Percentiles rank a stretch among this genome's conserved stretches.
These are phyloP conservation scores for Prolemur simus DNA, from an alignment of 2,113 vertebrate species.

Conservation along the genomic window DNA sequence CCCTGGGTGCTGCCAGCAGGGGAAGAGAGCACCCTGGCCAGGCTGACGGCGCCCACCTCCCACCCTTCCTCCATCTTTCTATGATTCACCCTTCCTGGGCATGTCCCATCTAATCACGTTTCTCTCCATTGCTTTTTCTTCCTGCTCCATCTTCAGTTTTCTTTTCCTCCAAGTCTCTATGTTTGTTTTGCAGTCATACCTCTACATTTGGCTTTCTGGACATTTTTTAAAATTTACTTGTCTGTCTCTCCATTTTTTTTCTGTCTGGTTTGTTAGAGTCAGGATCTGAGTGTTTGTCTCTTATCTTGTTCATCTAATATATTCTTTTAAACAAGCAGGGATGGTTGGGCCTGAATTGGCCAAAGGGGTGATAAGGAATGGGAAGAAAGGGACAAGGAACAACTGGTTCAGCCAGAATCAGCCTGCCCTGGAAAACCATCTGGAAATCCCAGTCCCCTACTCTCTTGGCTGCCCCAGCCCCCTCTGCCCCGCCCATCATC, in stretches of 20 bases:
- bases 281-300: neutral
- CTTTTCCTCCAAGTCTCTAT: neutral
- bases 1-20: rapidly evolving
- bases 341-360: neutral
- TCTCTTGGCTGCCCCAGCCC: neutral
- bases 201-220: neutral
- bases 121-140: rapidly evolving
- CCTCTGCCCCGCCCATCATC: too few relatives aligned
- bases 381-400: neutral
- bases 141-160: neutral
- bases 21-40: rapidly evolving
- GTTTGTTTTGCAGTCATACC: neutral
- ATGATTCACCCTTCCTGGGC: neutral
- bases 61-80: neutral
- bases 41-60: rapidly evolving
- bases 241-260: neutral
- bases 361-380: neutral
- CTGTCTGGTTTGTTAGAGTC: neutral
- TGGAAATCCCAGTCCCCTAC: too few relatives aligned
- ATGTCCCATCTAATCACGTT: neutral
- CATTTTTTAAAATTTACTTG: neutral
- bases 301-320: neutral
- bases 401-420: neutral
- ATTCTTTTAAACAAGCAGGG: neutral
- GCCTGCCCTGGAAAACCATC: neutral